phyloP scores from a whole-genome alignment of 1,140 invertebrate species.

The Archivesica marissinica region DNA sequence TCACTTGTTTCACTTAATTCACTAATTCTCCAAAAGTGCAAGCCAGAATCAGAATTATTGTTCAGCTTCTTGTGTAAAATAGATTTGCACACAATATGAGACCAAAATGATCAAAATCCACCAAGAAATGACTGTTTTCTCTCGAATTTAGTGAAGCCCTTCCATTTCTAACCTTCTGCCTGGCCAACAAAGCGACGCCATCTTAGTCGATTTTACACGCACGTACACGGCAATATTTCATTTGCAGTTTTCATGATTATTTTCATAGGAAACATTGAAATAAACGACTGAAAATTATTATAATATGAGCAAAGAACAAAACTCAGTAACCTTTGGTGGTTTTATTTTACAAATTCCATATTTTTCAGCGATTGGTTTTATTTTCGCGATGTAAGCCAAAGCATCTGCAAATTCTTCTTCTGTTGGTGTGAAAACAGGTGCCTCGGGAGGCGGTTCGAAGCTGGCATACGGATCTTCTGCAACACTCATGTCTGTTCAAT shows the following conservation, averaged over 20 bases:
- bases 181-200: constrained; percentile 81
- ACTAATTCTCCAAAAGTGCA: not conserved
- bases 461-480: constrained; percentile 74
- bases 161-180: constrained; percentile 14
- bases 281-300: not conserved
- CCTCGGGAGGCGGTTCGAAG: constrained; percentile 87
- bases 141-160: constrained; percentile 52
- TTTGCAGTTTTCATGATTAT: not conserved
- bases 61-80: not conserved
- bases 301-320: not conserved
- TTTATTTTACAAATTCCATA: constrained; percentile 96
- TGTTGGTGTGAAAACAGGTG: constrained; percentile 93
- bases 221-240: constrained; percentile 65
- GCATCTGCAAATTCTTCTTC: constrained; percentile 97
- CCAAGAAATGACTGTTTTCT: constrained; percentile 22
- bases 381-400: constrained; percentile 95
- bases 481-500: constrained; percentile 30
- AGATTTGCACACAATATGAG: constrained; percentile 53
- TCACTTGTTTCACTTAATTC: constrained; percentile 53
- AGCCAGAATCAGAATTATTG: not conserved
- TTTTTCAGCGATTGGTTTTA: constrained; percentile 91
- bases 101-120: constrained; percentile 33
- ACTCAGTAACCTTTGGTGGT: constrained; percentile 88
- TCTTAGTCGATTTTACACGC: constrained; percentile 75
- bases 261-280: not conserved